Conservation (phyloP, 2,113 vertebrate genomes). For the Ictalurus furcatus region DNA sequence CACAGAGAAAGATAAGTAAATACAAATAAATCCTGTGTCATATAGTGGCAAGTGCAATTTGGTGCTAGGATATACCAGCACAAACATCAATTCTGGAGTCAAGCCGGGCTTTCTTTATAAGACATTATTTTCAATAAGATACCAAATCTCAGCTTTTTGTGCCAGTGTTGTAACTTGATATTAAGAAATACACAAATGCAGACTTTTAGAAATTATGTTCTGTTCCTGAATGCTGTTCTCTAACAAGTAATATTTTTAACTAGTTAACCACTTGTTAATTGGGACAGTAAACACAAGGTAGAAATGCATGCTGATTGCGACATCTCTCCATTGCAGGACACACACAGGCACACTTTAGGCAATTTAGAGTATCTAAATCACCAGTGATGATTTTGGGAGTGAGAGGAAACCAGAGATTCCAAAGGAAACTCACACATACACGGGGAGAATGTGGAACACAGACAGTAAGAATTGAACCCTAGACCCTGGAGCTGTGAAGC, state of each 20-base stretch:
- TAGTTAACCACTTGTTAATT: background rate
- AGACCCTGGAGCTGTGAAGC: background rate
- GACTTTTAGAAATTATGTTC: background rate
- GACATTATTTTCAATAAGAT: background rate
- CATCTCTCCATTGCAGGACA: background rate
- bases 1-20: slow-evolving; percentile 10
- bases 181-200: background rate
- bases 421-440: background rate
- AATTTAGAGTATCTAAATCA: background rate
- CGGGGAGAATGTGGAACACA: background rate
- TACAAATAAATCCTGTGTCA: slow-evolving; percentile 33
- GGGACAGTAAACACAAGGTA: background rate
- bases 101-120: background rate
- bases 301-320: background rate
- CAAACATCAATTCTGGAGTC: slow-evolving; percentile 57
- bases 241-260: background rate
- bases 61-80: slow-evolving; percentile 31
- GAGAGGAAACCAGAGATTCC: background rate
- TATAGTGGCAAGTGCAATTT: slow-evolving; percentile 37
- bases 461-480: background rate
- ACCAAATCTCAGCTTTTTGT: background rate
- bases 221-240: background rate
- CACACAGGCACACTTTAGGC: background rate
- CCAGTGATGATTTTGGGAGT: background rate
- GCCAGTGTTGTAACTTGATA: background rate